Base-by-base conservation (phyloP, 1,140 invertebrate genomes). In the Drosophila cardini region DNA sequence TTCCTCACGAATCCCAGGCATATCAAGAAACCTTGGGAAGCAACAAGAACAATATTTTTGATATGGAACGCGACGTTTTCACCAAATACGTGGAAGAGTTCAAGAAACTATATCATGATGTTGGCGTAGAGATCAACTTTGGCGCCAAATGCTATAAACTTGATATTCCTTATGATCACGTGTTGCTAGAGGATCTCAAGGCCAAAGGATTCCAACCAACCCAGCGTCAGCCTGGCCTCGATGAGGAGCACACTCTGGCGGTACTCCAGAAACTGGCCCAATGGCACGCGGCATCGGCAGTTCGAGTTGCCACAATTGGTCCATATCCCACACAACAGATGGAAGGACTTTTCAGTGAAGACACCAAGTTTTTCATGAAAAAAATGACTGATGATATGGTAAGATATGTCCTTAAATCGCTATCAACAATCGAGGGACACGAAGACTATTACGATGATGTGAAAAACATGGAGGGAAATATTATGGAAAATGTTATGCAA, bases 101-200 rank as follows among this genome's bases (percentile, higher is more conserved):
- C 18, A 80, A 83, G 45, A 36, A 76, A 56, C 26, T 91, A 4
- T 91, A 73, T 90, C 92, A 34, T 2, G 74, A 63, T 70, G 93
- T 21, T 26, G 89, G 85, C 6, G 2, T 80, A 2, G 60, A 86
- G 0, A 30, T 89, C 3, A 74, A 80, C n/a, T 90, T 91, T 40
- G 89, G 89, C 3, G 84, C 90, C 0, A 79, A 79, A 43, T 61
- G 60, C 53, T 90, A 79, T 42, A 72, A 74, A 4, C 46, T 91
- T 1, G 9, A 68, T 5, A 21, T 68, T 1, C 56, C 46, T 1
- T 43, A 80, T 6, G 42, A 74, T 21, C 76, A 89, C 56, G 76
- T 94, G 9, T 78, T 94, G 0, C 77, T 95, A 4, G 93, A 94
- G 65, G 94, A 95, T 85, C 89, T 95, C 0, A 74, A 90, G 16